Conservation (phyloP, 1,140 invertebrate species). For the Bathynomus jamesi region DNA sequence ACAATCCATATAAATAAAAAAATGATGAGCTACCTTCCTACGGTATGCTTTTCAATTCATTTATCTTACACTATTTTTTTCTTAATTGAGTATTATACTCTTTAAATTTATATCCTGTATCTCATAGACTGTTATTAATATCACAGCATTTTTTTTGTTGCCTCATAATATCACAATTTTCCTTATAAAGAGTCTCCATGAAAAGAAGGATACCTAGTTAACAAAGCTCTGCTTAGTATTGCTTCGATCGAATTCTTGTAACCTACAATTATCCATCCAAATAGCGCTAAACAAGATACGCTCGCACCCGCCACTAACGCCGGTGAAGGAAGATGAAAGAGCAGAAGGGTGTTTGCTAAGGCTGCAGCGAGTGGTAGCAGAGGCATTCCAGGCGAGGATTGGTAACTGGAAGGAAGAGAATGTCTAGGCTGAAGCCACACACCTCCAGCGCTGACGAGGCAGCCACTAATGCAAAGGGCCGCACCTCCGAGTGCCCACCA, state of each 20-base stretch:
- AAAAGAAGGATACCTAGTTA: constrained; percentile 4
- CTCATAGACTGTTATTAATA: background rate
- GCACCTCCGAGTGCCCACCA: constrained; percentile 24
- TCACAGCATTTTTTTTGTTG: background rate
- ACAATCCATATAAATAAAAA: too few relatives aligned
- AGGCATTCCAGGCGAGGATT: constrained; percentile 7
- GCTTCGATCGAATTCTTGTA: constrained; percentile 14
- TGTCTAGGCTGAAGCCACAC: constrained; percentile 24
- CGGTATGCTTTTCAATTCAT: too few relatives aligned
- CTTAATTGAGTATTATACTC: too few relatives aligned
- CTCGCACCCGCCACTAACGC: constrained; percentile 4
- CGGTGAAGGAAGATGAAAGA: constrained; percentile 17
- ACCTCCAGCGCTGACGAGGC: constrained; percentile 21
- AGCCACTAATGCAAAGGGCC: constrained; percentile 21
- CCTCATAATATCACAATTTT: background rate
- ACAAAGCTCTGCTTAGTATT: constrained; percentile 15
- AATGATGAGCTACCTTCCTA: too few relatives aligned
- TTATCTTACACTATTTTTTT: too few relatives aligned
- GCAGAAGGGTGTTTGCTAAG: constrained; percentile 20
- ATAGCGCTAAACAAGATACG: constrained; percentile 1
- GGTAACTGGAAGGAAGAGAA: constrained; percentile 3
- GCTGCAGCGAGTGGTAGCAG: constrained; percentile 18
- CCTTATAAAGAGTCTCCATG: background rate
- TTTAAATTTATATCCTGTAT: too few relatives aligned
- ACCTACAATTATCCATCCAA: constrained; percentile 15